phyloP scores from a whole-genome alignment of 2,113 vertebrate species.

The Fregata magnificens region DNA sequence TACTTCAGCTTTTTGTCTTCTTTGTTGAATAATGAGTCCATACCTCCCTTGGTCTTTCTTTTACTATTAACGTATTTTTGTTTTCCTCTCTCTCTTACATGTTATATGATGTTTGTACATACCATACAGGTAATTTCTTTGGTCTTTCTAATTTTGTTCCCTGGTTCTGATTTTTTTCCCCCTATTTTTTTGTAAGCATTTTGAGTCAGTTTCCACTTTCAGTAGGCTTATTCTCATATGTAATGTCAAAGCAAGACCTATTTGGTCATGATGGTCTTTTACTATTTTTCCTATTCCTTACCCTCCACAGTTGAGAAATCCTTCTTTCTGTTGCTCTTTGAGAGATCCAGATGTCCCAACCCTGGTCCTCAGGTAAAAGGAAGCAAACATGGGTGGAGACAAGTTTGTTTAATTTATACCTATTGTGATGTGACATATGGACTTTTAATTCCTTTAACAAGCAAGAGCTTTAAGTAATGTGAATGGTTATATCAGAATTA shows the following conservation, averaged over 20 bases:
- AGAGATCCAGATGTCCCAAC: not conserved
- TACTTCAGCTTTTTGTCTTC: not conserved
- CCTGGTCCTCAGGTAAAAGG: not conserved
- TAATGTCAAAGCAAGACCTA: not conserved
- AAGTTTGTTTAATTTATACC: not conserved
- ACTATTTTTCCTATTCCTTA: not conserved
- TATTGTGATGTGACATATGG: not conserved
- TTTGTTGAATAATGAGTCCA: not conserved
- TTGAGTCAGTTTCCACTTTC: not conserved
- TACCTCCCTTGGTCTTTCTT: not conserved
- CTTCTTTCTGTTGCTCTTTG: not conserved
- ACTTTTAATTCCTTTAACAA: not conserved
- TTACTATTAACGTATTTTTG: not conserved
- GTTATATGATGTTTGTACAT: not conserved
- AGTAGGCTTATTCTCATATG: not conserved
- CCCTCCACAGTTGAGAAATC: not conserved
- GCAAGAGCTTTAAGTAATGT: not conserved
- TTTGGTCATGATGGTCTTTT: not conserved
- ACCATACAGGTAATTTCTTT: not conserved
- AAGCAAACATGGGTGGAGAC: not conserved
- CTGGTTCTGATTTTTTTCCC: not conserved
- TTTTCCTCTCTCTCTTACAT: not conserved
- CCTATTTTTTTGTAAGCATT: not conserved
- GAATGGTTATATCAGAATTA: not conserved
- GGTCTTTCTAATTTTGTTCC: not conserved